Base-by-base conservation (phyloP, 2,113 vertebrate genomes). In the Rhineura floridana region DNA sequence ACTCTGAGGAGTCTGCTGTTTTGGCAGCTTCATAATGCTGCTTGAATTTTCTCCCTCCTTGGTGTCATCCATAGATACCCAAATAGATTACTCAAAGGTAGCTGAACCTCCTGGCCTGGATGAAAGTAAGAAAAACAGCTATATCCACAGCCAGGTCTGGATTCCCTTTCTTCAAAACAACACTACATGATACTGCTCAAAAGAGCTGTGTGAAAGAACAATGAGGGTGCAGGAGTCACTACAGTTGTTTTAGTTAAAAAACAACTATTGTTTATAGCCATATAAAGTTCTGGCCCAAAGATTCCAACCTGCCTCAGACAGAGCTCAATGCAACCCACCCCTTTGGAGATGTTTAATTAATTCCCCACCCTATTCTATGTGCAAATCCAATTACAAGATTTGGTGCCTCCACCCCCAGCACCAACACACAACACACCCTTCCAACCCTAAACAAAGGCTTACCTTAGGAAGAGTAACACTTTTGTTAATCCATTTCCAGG, bases 391-490 rank as follows among this genome's bases (percentile, higher is more conserved):
- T 50, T 63, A 28, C 44, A 73, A 33, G 9, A 46, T 23, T 21
- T 48, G 9, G 13, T 3, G 15, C 21, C 28, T 33, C 65, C 52
- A 11, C 8, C n/a, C 13, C 62, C 65, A 9, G 25, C 28, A 25
- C 50, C 17, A 15, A 59, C 55, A 36, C 67, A 67, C 55, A n/a
- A 78, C 79, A 42, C 59, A 23, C 87, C 39, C 85, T 83, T 88
- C 42, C 73, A n/a, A 88, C 90, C 94, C 91, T 92, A 0, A 8
- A 10, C 86, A 65, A 65, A 83, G 59, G 46, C 95, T 1, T 96
- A 97, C 96, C 96, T 96, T 95, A 30, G 93, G 1, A 0, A 84
- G 30, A 5, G 89, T 6, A 0, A 96, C 62, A 7, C 91, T 84
- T 91, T 93, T 95, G 48, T 84, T 92, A 83, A 90, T 93, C 92